Percentiles rank a stretch among this genome's conserved stretches.
phyloP scores from a whole-genome alignment of 1,140 invertebrate species.

The Gerris buenoi region DNA sequence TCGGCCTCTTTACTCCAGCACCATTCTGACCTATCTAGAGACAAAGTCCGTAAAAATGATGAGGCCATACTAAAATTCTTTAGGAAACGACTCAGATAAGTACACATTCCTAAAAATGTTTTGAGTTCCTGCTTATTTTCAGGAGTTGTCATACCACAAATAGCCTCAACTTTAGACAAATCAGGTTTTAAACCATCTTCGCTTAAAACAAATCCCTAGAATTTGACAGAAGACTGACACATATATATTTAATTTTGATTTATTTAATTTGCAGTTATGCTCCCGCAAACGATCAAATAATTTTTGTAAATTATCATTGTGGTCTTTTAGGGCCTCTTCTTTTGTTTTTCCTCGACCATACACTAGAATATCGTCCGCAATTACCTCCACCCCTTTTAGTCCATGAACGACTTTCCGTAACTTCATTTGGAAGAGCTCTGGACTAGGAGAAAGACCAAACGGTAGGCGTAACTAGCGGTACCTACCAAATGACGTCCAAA shows the following conservation, averaged over 20 bases:
- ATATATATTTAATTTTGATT: too few relatives aligned
- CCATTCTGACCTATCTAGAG: not conserved
- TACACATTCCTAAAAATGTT: not conserved
- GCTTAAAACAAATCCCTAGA: too few relatives aligned
- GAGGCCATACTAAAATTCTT: not conserved
- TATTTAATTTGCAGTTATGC: too few relatives aligned
- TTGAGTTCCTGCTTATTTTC: not conserved
- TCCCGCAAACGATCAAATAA: too few relatives aligned
- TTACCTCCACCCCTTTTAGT: not conserved
- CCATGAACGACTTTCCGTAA: not conserved
- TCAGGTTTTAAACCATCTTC: too few relatives aligned
- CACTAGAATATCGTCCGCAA: not conserved
- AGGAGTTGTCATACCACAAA: not conserved
- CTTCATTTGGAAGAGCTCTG: not conserved
- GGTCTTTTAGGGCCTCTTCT: not conserved
- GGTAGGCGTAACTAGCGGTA: not conserved
- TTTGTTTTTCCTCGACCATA: not conserved
- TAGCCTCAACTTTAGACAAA: too few relatives aligned
- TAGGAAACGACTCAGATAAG: not conserved
- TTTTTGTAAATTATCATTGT: not conserved
- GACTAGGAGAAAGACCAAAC: not conserved
- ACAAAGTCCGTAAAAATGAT: not conserved
- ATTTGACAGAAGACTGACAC: too few relatives aligned
- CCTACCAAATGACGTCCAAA: not conserved
- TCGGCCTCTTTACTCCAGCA: not conserved